Evolutionary conservation across 2,113 vertebrate genomes (phyloP), one percentile per base, ranked within the genome.

Genomic region (Pyrgilauda ruficollis): DNA sequence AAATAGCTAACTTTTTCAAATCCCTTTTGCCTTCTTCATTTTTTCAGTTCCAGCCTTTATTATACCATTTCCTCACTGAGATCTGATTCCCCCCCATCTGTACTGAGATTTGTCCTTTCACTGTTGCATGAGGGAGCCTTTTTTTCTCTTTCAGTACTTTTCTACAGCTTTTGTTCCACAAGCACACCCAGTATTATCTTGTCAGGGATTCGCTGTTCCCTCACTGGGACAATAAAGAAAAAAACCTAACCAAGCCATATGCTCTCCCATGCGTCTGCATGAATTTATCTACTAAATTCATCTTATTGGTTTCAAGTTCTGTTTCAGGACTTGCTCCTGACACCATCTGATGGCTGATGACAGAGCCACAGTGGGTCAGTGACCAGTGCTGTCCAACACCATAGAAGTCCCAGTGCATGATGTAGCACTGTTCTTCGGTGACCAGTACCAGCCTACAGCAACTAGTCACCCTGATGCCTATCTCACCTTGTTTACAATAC

Each of bases 341-440:
- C 37, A 53, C 17, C 4, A 3, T 33, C n/a, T 62, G 62, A 79
- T 24, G 31, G 13, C 16, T 53, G 62, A 72, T 49, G 64, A 76
- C 26, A 62, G 39, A 94, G 12, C 44, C 53, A 83, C 37, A 79
- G 37, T 11, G 23, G 15, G 30, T 15, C 11, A 37, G 66, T 70
- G 58, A 46, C 6, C 2, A 7, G 27, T 18, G 24, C 6, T 66
- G n/a, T 74, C 19, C 35, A 63, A 3, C 8, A 56, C 16, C 26
- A 53, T 0, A 43, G 20, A 69, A 64, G 41, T 15, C 10, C 46
- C 1, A 2, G 7, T 20, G 33, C 24, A 28, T 20, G 19, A 66
- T 30, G 74, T 37, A 80, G 35, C 3, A 2, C 19, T 13, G 3
- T 39, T 77, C 19, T 61, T 46, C 0, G 0, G 37, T 16, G 3